Base-by-base conservation (phyloP, 1,140 invertebrate genomes). In the Lasioglossum albipes region DNA sequence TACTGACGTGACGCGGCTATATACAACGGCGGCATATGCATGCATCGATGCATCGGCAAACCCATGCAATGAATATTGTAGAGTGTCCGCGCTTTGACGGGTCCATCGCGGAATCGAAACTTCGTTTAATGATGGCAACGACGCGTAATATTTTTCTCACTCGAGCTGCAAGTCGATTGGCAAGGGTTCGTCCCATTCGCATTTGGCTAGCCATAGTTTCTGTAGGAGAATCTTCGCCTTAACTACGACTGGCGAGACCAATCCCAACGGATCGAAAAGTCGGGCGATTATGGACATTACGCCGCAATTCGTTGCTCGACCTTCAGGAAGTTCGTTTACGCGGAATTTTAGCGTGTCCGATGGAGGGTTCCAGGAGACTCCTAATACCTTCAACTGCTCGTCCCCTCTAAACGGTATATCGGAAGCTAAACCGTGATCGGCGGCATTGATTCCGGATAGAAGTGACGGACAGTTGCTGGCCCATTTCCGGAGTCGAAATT, bases 1-100 rank as follows among this genome's bases (percentile, higher is more conserved):
- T 7, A 13, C 18, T 20, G 10, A 18, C 45, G 7, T 20, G 18
- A 27, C 42, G 0, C 61, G 41, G 0, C 52, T 9, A 12, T 75
- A 75, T 2, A 75, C 12, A 7, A 65, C 61, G 4, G 72, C 72
- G 10, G 72, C 41, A 20, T 65, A 66, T n/a, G 61, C 72, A 1
- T 3, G 2, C 6, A 2, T 54, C 0, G 72, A 75, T 2, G 72
- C 72, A 13, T 75, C 62, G 12, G 62, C 0, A 13, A 75, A 75
- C 1, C 72, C 61, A 22, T 75, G 62, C 20, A 57, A 16, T 16
- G 6, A 13, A 20, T 57, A 57, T 9, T 13, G 5, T 0, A 18
- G 54, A 7, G 13, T 57, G 13, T 16, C 13, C 5, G 54, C 13
- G 9, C 13, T 20, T 13, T 57, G 20, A 6, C 10, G 9, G 54